These are phyloP conservation scores for Panagrolaimus sp. DNA, from an alignment of 1,140 invertebrate genomes.

Conservation along the genomic window DNA sequence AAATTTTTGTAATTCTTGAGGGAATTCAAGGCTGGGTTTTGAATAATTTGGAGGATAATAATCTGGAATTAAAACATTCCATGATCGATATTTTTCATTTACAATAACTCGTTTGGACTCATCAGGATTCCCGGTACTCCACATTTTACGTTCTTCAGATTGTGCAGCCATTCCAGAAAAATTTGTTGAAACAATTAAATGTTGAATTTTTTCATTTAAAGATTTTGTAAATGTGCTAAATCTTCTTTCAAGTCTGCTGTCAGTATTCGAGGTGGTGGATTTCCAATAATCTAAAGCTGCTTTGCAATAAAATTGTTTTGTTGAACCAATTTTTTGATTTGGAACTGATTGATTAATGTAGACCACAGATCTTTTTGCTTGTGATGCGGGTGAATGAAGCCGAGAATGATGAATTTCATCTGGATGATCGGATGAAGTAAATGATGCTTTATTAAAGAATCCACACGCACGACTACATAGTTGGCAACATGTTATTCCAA, in stretches of 20 bases:
- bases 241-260: neutral
- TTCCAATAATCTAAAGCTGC: conserved; percentile 31
- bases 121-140: neutral
- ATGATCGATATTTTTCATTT: conserved; percentile 7
- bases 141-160: conserved; percentile 13
- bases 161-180: conserved; percentile 8
- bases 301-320: conserved; percentile 29
- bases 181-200: conserved; percentile 19
- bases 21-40: conserved; percentile 27
- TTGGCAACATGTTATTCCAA: conserved; percentile 31
- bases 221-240: neutral
- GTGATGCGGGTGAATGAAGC: neutral
- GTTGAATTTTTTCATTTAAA: conserved; percentile 21
- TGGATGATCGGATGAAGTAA: conserved; percentile 24
- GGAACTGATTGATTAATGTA: conserved; percentile 48
- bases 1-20: conserved; percentile 29
- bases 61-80: conserved; percentile 26
- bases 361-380: conserved; percentile 30
- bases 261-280: neutral
- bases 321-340: conserved; percentile 26
- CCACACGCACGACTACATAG: conserved; percentile 21
- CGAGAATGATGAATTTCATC: conserved; percentile 16
- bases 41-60: conserved; percentile 32
- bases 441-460: conserved; percentile 3
- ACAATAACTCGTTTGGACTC: neutral